Base-by-base conservation (phyloP, 2,113 vertebrate species). In the Megaleporinus macrocephalus region DNA sequence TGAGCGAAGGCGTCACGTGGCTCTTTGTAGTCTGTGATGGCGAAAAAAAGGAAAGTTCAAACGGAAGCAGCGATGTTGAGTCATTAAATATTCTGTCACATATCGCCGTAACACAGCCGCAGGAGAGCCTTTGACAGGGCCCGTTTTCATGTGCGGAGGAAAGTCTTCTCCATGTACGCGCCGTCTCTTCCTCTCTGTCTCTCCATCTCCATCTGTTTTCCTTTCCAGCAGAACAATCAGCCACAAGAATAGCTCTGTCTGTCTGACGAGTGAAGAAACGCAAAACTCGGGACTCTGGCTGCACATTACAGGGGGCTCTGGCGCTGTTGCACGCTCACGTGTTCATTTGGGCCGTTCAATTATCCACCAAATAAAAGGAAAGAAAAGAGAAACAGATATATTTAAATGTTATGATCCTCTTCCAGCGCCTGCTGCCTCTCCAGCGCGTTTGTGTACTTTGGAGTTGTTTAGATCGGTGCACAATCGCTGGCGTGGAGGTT, bases 41-140 rank as follows among this genome's bases (percentile, higher is more conserved):
- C n/a, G n/a, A n/a, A n/a, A n/a, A n/a, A n/a, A 13, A 18, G 47
- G 27, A 27, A 69, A 36, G 76, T 88, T 89, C 86, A 88, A 85
- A 74, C 62, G 63, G 74, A 79, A 82, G 77, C 80, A 44, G 53
- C 87, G 44, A 73, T 61, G 66, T 71, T 18, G 68, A 62, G 73
- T 69, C 61, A 80, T 86, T 81, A 83, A 82, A 86, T 86, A 87
- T 87, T 86, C 87, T 83, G 73, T 88, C 87, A 80, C 76, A 87
- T 80, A 78, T 80, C 69, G 18, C 62, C 29, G 59, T 47, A 61
- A 72, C 71, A 18, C 53, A 47, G 57, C 27, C 66, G 47, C 51
- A 24, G 36, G 57, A 41, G 26, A 53, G 29, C 66, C 59, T 84
- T 78, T 77, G 73, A 80, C 61, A 80, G 63, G 63, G 53, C 73